Evolutionary conservation across 2,797 vertebrate genomes (phyloP), one percentile per base, ranked within the genome.

Genomic region (Delichon dasypus): DNA sequence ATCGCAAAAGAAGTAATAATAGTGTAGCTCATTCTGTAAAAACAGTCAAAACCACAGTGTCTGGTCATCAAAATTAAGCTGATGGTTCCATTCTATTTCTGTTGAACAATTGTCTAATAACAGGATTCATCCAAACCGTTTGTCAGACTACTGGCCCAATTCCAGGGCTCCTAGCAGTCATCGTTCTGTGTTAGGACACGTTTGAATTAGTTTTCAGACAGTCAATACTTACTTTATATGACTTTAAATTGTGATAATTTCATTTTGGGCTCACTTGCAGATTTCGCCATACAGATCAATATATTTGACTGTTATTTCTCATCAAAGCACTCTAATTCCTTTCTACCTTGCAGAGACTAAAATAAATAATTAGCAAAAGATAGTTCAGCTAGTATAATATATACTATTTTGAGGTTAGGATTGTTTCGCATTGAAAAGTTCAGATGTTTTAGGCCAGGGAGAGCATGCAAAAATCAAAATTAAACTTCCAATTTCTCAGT

Each of bases 241-340:
- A 97, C 91, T 96, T 94, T 82, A 96, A 96, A 90, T 85, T 87
- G 95, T 90, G 89, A 93, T 97, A 97, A 96, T 96, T 96, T 96
- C 76, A 95, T 97, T 97, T 94, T 93, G 77, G 95, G 74, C 91
- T 93, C 71, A 0, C 75, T 94, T 93, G 89, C 58, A 93, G 58
- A 89, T 89, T 76, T 91, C 90, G 74, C 42, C 90, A 70, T 73
- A 57, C 66, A 84, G 79, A 92, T 97, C 95, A 94, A 96, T 96
- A 96, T 64, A 82, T 88, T 85, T 94, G 70, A 91, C 92, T 87
- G 54, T 96, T 92, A 93, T 90, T 95, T 96, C 94, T 96, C 96
- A 93, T 97, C 91, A 94, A 94, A 94, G 94, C 95, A 96, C 94
- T 96, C 95, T 96, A 96, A 96, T 94, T 94, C 91, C 94, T 96